These are phyloP conservation scores for Camelus dromedarius DNA, from an alignment of 2,113 vertebrate genomes.

Conservation along the genomic window DNA sequence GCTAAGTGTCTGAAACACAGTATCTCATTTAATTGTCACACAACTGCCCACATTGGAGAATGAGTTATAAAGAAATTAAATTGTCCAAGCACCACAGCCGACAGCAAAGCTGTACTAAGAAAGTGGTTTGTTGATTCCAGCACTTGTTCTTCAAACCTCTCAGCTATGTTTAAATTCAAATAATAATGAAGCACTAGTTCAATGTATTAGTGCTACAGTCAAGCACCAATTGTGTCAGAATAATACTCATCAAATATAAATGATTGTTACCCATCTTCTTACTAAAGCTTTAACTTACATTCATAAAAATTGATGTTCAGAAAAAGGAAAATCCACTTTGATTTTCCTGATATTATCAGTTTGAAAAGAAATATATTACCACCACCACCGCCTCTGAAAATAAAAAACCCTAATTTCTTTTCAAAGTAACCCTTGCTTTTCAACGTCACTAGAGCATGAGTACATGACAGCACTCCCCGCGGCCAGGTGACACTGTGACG, in stretches of 20 bases:
- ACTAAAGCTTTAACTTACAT: not conserved
- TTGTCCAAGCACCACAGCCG: not conserved
- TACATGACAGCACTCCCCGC: slow-evolving; percentile 69
- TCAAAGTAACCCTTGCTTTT: slow-evolving; percentile 72
- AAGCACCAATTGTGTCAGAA: not conserved
- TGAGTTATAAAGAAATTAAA: not conserved
- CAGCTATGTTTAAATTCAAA: not conserved
- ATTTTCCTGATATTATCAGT: slow-evolving; percentile 50
- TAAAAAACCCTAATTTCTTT: slow-evolving; percentile 36
- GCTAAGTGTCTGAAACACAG: not conserved
- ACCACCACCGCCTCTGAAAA: not conserved
- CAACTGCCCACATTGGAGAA: not conserved
- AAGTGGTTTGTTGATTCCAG: not conserved
- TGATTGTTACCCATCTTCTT: not conserved
- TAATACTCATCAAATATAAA: not conserved
- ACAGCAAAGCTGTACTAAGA: not conserved
- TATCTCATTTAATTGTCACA: not conserved
- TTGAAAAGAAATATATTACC: slow-evolving; percentile 63
- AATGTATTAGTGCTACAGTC: not conserved
- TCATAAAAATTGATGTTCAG: slow-evolving; percentile 66
- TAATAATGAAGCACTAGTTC: not conserved
- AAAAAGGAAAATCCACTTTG: slow-evolving; percentile 56
- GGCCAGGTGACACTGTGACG: slow-evolving; percentile 79
- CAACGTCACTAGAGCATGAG: slow-evolving; percentile 78
- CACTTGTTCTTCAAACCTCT: not conserved